These are phyloP conservation scores for Stratiomys singularior DNA, from an alignment of 2,888 invertebrate genomes.

Conservation along the genomic window DNA sequence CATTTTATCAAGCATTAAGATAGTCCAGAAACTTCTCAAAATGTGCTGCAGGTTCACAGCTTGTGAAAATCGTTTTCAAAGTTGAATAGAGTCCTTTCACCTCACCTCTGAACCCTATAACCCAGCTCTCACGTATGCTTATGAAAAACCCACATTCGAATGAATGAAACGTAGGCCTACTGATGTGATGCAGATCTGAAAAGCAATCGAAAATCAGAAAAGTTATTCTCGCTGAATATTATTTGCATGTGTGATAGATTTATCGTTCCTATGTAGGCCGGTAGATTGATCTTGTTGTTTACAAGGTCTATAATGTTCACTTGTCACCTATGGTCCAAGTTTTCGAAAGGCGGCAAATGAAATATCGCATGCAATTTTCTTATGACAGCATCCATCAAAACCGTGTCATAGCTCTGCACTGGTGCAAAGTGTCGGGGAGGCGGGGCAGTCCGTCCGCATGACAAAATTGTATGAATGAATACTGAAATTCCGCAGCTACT, in stretches of 20 bases:
- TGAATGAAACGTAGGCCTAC: conserved; percentile 35
- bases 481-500: background rate
- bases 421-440: conserved; percentile 12
- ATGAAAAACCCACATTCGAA: background rate
- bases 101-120: too few species aligned
- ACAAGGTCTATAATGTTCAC: conserved; percentile 42
- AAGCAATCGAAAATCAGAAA: conserved; percentile 21
- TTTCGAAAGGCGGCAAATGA: conserved; percentile 25
- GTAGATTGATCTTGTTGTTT: conserved; percentile 36
- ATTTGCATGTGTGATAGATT: conserved; percentile 41
- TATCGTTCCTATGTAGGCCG: conserved; percentile 33
- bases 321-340: conserved; percentile 31
- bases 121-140: background rate
- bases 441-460: background rate
- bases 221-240: conserved; percentile 26
- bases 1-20: too few species aligned
- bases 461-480: conserved; percentile 18
- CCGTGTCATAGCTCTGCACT: background rate
- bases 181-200: conserved; percentile 27
- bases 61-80: too few species aligned
- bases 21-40: too few species aligned
- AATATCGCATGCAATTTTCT: conserved; percentile 34
- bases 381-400: conserved; percentile 41
- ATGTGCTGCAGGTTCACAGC: too few species aligned
- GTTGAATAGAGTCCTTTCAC: too few species aligned